These are phyloP conservation scores for Dasysyrphus tricinctus DNA, from an alignment of 2,888 invertebrate species.

Conservation along the genomic window DNA sequence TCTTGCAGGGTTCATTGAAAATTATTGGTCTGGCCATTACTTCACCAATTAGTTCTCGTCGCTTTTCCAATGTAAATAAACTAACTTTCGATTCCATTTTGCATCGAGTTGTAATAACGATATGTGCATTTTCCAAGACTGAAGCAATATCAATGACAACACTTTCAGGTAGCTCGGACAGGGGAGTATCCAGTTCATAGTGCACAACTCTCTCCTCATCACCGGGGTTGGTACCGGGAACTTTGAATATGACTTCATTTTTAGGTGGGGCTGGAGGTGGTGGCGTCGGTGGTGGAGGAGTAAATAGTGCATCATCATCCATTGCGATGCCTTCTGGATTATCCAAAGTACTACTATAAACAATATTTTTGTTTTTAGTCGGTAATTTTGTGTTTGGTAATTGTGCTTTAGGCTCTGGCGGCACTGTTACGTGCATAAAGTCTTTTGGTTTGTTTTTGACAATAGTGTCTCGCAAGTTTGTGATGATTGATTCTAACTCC, in stretches of 20 bases:
- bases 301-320: background rate
- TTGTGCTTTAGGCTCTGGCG: background rate
- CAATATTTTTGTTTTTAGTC: background rate
- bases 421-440: background rate
- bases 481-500: slow-evolving; percentile 80
- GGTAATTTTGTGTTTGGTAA: background rate
- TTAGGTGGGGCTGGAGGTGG: background rate
- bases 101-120: slow-evolving; percentile 17
- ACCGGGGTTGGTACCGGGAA: slow-evolving; percentile 29
- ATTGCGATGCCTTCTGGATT: background rate
- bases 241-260: slow-evolving; percentile 51
- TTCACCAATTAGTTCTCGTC: slow-evolving; percentile 53
- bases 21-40: slow-evolving; percentile 68
- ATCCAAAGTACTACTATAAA: background rate
- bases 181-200: slow-evolving; percentile 42
- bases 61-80: slow-evolving; percentile 56
- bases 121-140: slow-evolving; percentile 45
- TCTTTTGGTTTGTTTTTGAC: slow-evolving; percentile 4
- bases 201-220: slow-evolving; percentile 8
- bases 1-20: slow-evolving; percentile 61
- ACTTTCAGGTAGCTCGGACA: slow-evolving; percentile 38
- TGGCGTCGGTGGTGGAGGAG: background rate
- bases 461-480: slow-evolving; percentile 74
- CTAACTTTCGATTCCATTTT: slow-evolving; percentile 13
- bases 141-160: slow-evolving; percentile 41